Evolutionary conservation across 2,888 invertebrate genomes (phyloP), one percentile per base, ranked within the genome.

Genomic region (Salpingus planirostris): DNA sequence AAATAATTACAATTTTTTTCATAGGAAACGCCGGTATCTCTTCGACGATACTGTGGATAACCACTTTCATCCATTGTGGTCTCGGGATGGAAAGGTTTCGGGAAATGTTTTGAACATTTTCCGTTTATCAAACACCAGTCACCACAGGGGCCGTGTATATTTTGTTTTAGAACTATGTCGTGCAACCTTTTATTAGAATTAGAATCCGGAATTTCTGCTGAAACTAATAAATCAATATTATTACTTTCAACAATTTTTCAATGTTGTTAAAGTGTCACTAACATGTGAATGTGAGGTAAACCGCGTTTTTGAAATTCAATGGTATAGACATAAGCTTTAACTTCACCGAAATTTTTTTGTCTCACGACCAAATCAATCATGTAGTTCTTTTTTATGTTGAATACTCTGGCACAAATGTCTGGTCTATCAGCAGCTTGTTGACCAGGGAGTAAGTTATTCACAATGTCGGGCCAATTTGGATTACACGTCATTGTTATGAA

Each of bases 341-440:
- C 12, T 15, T 23, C 15, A 11, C 27, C 27, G 10, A 26, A 12
- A 8, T 13, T 10, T 10, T 26, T 6, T 8, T 11, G 5, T 26
- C 14, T 12, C 2, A 13, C 13, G n/a, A n/a, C n/a, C n/a, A n/a
- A n/a, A n/a, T n/a, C n/a, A n/a, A n/a, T n/a, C n/a, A n/a, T n/a
- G n/a, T 10, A 26, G 10, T 26, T 14, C 6, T 12, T 11, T 26
- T 26, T 26, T 7, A 26, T 26, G 10, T 13, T 26, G 13, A 26
- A 26, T 10, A 26, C 12, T 26, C 26, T 26, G 26, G 27, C 32
- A 8, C 48, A 22, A n/a, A n/a, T n/a, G n/a, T n/a, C n/a, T n/a
- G n/a, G n/a, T n/a, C n/a, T n/a, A n/a, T n/a, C n/a, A n/a, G 39
- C 35, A 3, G 53, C 38, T 36, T 39, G 36, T 45, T 59, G 47